phyloP scores from a whole-genome alignment of 2,888 invertebrate genomes.

The Andrena haemorrhoa region DNA sequence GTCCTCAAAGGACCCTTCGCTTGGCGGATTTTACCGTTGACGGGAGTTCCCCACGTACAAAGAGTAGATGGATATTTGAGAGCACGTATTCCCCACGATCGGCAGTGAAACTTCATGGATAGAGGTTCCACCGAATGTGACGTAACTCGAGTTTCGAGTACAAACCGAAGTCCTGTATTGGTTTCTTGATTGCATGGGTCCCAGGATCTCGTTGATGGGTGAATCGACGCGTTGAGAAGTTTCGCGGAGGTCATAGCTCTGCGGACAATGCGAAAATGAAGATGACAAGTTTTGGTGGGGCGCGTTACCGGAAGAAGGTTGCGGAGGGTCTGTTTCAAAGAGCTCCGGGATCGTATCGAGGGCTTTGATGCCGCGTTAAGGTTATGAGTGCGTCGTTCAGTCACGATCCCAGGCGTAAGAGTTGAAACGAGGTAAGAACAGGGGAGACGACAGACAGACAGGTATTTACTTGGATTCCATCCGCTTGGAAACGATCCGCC shows the following conservation, averaged over 20 bases:
- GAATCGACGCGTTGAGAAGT: slow-evolving; percentile 16
- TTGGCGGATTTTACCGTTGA: slow-evolving; percentile 24
- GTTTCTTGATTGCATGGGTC: slow-evolving; percentile 10
- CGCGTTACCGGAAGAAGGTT: slow-evolving; percentile 26
- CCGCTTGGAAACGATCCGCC: neutral
- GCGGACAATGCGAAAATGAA: slow-evolving; percentile 35
- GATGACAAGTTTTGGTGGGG: slow-evolving; percentile 26
- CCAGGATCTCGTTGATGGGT: neutral
- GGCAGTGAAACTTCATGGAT: slow-evolving; percentile 2
- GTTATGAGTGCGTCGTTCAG: neutral
- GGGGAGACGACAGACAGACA: neutral
- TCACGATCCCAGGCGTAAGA: neutral
- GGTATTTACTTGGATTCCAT: neutral
- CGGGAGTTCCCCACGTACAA: neutral
- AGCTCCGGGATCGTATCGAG: slow-evolving; percentile 26
- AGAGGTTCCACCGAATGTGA: neutral
- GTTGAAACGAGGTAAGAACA: neutral
- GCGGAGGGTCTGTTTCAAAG: slow-evolving; percentile 1
- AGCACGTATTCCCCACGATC: slow-evolving; percentile 6
- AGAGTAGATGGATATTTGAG: neutral
- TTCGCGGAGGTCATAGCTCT: slow-evolving; percentile 16
- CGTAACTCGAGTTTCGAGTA: slow-evolving; percentile 12
- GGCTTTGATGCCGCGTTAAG: neutral
- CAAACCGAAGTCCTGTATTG: slow-evolving; percentile 10
- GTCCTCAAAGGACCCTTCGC: slow-evolving; percentile 12